Evolutionary conservation across 1,140 invertebrate genomes (phyloP).

Genomic region (Drosophila santomea): DNA sequence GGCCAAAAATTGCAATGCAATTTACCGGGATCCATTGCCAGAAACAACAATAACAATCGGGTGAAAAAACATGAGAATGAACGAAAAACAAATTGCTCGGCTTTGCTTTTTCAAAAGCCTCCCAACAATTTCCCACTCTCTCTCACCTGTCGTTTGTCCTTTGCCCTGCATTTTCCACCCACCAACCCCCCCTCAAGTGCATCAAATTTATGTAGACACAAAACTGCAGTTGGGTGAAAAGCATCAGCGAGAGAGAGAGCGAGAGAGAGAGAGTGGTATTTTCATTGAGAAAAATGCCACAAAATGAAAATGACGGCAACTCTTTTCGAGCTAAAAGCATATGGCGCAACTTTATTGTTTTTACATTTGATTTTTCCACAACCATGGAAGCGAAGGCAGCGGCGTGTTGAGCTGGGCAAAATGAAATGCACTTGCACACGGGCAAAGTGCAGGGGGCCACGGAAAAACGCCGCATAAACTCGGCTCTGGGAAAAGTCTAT

Average conservation of each 20-base stretch:
- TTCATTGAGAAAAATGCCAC: conserved; percentile 79
- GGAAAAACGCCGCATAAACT: conserved; percentile 65
- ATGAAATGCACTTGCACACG: conserved; percentile 17
- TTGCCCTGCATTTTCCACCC: conserved; percentile 27
- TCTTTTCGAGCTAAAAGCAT: conserved; percentile 50
- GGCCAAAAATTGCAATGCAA: conserved; percentile 53
- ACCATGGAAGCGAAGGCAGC: no score
- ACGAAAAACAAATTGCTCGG: conserved; percentile 58
- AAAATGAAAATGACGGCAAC: conserved; percentile 45
- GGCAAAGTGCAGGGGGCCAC: conserved; percentile 64
- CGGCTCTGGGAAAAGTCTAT: conserved; percentile 71
- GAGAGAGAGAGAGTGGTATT: conserved; percentile 14
- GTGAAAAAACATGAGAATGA: conserved; percentile 30
- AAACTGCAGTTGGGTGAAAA: conserved; percentile 40
- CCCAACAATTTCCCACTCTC: conserved; percentile 7
- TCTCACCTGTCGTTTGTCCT: conserved; percentile 21
- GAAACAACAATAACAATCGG: conserved; percentile 13
- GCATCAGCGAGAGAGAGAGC: neutral
- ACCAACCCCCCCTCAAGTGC: conserved; percentile 2
- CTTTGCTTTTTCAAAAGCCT: conserved; percentile 42
- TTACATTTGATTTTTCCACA: conserved; percentile 71
- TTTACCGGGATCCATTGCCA: conserved; percentile 40
- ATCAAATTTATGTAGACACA: conserved; percentile 66
- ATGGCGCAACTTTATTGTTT: conserved; percentile 79
- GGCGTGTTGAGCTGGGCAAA: no score